Conservation (phyloP, 2,797 vertebrate genomes). For the Trichosurus vulpecula region DNA sequence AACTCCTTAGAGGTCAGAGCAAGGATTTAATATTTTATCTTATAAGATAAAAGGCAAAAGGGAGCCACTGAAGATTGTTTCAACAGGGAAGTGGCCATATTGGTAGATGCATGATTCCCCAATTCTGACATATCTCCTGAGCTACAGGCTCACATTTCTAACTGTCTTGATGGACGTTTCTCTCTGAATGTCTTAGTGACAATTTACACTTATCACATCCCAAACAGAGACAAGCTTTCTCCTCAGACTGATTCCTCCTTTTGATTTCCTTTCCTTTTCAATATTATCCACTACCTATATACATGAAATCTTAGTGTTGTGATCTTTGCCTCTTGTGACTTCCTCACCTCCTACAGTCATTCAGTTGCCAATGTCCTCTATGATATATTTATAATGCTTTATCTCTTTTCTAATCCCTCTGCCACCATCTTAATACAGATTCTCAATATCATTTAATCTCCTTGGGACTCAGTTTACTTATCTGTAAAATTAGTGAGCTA, state of each 20-base stretch:
- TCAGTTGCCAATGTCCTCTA: neutral
- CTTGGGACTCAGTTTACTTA: neutral
- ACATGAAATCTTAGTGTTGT: neutral
- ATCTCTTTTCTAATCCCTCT: neutral
- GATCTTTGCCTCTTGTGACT: neutral
- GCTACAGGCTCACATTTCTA: neutral
- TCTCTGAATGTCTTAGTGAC: neutral
- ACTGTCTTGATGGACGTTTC: neutral
- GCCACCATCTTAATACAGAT: neutral
- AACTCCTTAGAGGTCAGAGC: neutral
- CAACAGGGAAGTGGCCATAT: neutral
- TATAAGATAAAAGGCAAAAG: neutral
- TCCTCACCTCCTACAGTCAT: neutral
- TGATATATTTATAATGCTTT: neutral
- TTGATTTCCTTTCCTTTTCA: neutral
- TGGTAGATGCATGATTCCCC: neutral
- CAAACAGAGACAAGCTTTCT: neutral
- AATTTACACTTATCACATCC: neutral
- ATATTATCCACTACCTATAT: neutral
- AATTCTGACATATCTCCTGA: neutral
- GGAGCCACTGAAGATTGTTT: neutral
- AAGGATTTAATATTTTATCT: neutral
- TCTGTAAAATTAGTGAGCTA: neutral
- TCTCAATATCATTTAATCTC: neutral
- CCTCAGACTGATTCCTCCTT: neutral